phyloP scores from a whole-genome alignment of 1,140 invertebrate genomes.

The Nephila pilipes region DNA sequence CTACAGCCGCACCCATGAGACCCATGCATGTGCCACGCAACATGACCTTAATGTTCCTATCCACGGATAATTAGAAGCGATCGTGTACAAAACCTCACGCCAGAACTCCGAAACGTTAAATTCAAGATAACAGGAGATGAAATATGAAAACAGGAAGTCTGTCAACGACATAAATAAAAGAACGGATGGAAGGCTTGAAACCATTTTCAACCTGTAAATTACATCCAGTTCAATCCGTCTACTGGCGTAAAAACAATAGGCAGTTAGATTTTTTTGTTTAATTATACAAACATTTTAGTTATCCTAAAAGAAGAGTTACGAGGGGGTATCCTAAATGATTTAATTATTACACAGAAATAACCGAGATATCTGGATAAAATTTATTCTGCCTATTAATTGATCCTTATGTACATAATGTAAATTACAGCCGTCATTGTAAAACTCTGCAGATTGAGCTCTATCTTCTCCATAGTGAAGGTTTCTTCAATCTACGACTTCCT shows the following conservation, averaged over 20 bases:
- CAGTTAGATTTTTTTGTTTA: not conserved
- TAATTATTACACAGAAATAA: no score
- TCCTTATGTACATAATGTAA: no score
- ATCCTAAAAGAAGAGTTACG: not conserved
- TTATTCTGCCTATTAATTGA: no score
- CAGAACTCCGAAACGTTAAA: slow-evolving; percentile 3
- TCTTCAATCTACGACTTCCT: no score
- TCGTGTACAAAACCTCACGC: slow-evolving; percentile 34
- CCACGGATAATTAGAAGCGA: slow-evolving; percentile 31
- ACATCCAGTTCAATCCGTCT: not conserved
- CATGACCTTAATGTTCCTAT: slow-evolving; percentile 12
- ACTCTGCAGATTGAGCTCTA: no score
- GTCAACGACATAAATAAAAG: slow-evolving; percentile 14
- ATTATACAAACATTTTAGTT: not conserved
- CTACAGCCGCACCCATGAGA: slow-evolving; percentile 27
- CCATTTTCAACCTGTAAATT: not conserved
- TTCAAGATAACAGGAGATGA: slow-evolving; percentile 36
- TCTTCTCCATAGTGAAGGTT: no score
- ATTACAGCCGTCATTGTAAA: no score
- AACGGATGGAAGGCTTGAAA: not conserved
- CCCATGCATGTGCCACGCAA: slow-evolving; percentile 1
- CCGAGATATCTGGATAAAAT: no score
- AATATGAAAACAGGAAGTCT: slow-evolving; percentile 49
- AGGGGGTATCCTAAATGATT: no score
- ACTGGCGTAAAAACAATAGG: not conserved